Evolutionary conservation across 2,797 vertebrate species (phyloP).

Genomic region (Myripristis jacobus): DNA sequence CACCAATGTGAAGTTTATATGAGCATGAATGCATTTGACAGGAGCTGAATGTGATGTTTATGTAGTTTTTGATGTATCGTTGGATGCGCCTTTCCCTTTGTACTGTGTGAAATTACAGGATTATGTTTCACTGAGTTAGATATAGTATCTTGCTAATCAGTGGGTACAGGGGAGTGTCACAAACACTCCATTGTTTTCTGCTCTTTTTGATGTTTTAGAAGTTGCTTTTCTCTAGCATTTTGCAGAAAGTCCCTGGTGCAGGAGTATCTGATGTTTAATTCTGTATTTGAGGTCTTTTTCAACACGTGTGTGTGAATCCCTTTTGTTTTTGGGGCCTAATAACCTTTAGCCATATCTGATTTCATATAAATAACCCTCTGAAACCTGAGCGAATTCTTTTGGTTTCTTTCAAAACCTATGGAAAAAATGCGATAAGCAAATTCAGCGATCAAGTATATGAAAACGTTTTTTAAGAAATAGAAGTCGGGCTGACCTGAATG

Average conservation of each 20-base stretch:
- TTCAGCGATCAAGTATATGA: too few relatives aligned
- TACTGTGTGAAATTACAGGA: constrained; percentile 48
- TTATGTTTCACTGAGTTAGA: not conserved
- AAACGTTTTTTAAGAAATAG: too few relatives aligned
- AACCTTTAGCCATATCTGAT: constrained; percentile 19
- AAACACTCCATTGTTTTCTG: not conserved
- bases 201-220: not conserved
- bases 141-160: constrained; percentile 23
- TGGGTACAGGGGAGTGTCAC: constrained; percentile 14
- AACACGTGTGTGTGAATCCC: constrained; percentile 7
- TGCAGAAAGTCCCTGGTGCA: not conserved
- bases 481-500: too few relatives aligned
- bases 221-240: too few relatives aligned
- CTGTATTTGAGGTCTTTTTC: not conserved
- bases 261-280: not conserved
- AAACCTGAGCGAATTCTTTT: too few relatives aligned
- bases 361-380: too few relatives aligned
- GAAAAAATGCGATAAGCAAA: too few relatives aligned
- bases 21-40: too few relatives aligned
- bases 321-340: not conserved
- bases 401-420: too few relatives aligned
- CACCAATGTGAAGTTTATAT: constrained; percentile 11
- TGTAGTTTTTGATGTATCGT: constrained; percentile 28
- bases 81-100: constrained; percentile 22
- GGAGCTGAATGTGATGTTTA: constrained; percentile 18